These are phyloP conservation scores for Caenorhabditis parvicauda DNA, from an alignment of 2,888 invertebrate species.

Conservation along the genomic window DNA sequence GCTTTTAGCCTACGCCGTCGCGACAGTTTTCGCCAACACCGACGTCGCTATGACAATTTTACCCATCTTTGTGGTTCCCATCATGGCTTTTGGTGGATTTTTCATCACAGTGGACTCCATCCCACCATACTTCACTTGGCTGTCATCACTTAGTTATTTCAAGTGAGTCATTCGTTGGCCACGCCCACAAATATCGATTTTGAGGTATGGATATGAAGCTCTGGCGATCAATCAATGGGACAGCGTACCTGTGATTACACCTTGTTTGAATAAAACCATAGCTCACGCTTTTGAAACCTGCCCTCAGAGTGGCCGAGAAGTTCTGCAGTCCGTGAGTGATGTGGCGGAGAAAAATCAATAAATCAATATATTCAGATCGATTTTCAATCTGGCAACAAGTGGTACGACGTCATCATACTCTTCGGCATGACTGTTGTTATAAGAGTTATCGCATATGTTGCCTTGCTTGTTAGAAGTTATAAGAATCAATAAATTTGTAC, in stretches of 20 bases:
- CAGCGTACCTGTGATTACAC: slow-evolving; percentile 29
- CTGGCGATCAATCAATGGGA: slow-evolving; percentile 51
- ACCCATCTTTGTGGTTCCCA: slow-evolving; percentile 86
- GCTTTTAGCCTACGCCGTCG: slow-evolving; percentile 81
- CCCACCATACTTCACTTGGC: slow-evolving; percentile 45
- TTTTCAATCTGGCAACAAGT: slow-evolving; percentile 27
- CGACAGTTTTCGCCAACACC: slow-evolving; percentile 78
- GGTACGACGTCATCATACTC: slow-evolving; percentile 36
- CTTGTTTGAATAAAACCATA: slow-evolving; percentile 14
- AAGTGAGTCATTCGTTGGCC: slow-evolving; percentile 14
- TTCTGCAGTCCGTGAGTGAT: slow-evolving; percentile 30
- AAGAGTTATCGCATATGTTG: slow-evolving; percentile 42
- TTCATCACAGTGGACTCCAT: slow-evolving; percentile 78
- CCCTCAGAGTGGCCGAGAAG: slow-evolving; percentile 38
- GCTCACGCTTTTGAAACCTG: slow-evolving; percentile 22
- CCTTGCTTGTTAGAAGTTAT: slow-evolving; percentile 35
- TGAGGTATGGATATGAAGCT: slow-evolving; percentile 49
- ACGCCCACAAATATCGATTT: slow-evolving; percentile 2
- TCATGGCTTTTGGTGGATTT: slow-evolving; percentile 90
- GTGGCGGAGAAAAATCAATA: neutral
- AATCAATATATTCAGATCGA: slow-evolving; percentile 31
- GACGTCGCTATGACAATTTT: slow-evolving; percentile 86
- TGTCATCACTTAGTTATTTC: slow-evolving; percentile 43
- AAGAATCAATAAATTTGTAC: slow-evolving; percentile 19
- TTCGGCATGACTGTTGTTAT: slow-evolving; percentile 29